Evolutionary conservation across 1,140 invertebrate genomes (phyloP).

Genomic region (Drosophila lacteicornis): DNA sequence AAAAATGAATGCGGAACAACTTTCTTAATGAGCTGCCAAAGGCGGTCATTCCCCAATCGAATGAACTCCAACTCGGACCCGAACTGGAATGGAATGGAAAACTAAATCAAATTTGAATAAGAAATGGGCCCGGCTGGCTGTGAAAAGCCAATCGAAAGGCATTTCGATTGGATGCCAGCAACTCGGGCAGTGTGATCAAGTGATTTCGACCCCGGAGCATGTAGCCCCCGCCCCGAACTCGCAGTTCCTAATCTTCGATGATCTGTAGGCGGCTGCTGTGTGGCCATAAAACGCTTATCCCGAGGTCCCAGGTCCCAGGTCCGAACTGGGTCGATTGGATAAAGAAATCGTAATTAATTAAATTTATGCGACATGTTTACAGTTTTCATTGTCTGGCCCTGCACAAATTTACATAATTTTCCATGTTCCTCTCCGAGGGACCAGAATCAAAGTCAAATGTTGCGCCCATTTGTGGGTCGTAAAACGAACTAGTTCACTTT

Average conservation of each 20-base stretch:
- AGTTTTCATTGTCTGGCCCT: constrained; percentile 72
- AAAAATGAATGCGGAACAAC: constrained; percentile 83
- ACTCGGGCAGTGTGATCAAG: constrained; percentile 61
- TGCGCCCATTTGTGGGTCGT: constrained; percentile 52
- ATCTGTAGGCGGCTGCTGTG: constrained; percentile 81
- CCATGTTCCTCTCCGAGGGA: constrained; percentile 24
- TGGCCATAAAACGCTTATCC: constrained; percentile 75
- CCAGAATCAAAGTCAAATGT: constrained; percentile 69
- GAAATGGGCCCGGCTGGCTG: constrained; percentile 53
- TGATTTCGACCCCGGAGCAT: constrained; percentile 50
- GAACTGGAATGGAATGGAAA: constrained; percentile 39
- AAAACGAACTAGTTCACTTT: constrained; percentile 60
- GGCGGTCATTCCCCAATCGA: constrained; percentile 48
- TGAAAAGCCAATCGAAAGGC: constrained; percentile 63
- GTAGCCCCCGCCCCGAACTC: background rate
- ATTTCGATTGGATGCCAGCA: constrained; percentile 63
- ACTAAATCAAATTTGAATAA: constrained; percentile 82
- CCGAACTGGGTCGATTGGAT: constrained; percentile 76
- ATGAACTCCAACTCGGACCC: background rate
- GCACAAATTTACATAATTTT: constrained; percentile 75
- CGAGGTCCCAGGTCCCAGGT: background rate
- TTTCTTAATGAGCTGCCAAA: constrained; percentile 83
- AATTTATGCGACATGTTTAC: constrained; percentile 83
- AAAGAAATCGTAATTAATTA: constrained; percentile 83
- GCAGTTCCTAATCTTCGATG: constrained; percentile 62